These are phyloP conservation scores for Megalopta genalis DNA, from an alignment of 1,140 invertebrate species.

Conservation along the genomic window DNA sequence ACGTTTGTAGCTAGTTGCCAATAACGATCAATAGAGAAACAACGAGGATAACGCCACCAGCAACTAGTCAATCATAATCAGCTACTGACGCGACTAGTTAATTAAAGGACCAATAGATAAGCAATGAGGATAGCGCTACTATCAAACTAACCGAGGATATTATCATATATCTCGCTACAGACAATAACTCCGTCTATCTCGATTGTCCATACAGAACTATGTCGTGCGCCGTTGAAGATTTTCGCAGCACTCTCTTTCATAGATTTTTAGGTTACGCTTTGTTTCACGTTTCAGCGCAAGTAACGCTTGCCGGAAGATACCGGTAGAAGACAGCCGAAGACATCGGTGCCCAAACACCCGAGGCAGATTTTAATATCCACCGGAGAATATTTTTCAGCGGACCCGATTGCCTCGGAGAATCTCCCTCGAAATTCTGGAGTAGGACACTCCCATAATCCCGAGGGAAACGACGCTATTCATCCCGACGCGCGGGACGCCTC, in stretches of 20 bases:
- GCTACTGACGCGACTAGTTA: too few relatives aligned
- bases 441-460: conserved; percentile 42
- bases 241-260: too few relatives aligned
- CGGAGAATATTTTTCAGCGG: conserved; percentile 6
- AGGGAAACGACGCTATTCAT: conserved; percentile 38
- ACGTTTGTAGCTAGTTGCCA: too few relatives aligned
- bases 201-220: neutral
- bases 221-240: neutral
- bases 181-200: too few relatives aligned
- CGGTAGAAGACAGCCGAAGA: conserved; percentile 13
- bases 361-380: conserved; percentile 22
- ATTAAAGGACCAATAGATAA: too few relatives aligned
- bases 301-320: neutral
- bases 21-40: too few relatives aligned
- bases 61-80: too few relatives aligned
- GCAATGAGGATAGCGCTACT: too few relatives aligned
- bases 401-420: neutral
- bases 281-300: conserved; percentile 1
- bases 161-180: too few relatives aligned
- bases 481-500: conserved; percentile 12
- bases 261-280: neutral
- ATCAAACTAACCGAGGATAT: too few relatives aligned
- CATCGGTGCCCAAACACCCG: conserved; percentile 7
- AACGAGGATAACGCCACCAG: too few relatives aligned
- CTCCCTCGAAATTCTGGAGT: conserved; percentile 24